Conservation (phyloP, 2,888 invertebrate genomes). For the Coelinius sp. region DNA sequence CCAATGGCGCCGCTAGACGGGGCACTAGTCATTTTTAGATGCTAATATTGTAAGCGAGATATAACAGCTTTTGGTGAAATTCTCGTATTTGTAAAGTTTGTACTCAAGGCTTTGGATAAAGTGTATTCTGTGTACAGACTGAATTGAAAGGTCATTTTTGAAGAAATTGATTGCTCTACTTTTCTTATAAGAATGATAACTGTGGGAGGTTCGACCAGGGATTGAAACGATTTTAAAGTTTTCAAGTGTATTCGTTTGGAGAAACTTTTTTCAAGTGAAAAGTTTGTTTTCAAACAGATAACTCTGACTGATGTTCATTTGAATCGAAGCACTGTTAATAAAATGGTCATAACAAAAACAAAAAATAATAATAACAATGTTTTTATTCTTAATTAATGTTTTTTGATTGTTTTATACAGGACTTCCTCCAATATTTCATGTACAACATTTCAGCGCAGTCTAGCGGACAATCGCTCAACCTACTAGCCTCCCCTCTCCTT, state of each 20-base stretch:
- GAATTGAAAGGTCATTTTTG: not conserved
- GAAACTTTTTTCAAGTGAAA: too few species aligned
- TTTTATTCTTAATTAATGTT: not conserved
- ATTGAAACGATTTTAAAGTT: too few species aligned
- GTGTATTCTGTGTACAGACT: not conserved
- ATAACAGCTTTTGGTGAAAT: constrained; percentile 59
- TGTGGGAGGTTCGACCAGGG: not conserved
- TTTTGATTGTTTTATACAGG: not conserved
- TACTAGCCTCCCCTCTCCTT: constrained; percentile 60
- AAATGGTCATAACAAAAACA: too few species aligned
- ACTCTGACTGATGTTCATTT: too few species aligned
- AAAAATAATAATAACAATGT: not conserved
- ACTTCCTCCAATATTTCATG: not conserved
- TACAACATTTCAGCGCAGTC: constrained; percentile 62
- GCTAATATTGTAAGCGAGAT: constrained; percentile 63
- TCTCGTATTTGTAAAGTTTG: not conserved
- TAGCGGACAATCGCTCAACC: constrained; percentile 65
- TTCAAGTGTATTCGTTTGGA: too few species aligned
- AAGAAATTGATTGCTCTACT: constrained; percentile 11
- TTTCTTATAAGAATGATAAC: not conserved
- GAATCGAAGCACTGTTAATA: too few species aligned
- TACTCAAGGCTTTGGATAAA: not conserved
- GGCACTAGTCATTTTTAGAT: constrained; percentile 66
- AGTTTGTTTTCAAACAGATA: too few species aligned
- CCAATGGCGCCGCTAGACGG: constrained; percentile 68